Evolutionary conservation across 2,888 invertebrate genomes (phyloP).

Genomic region (Macrosiphum euphorbiae): DNA sequence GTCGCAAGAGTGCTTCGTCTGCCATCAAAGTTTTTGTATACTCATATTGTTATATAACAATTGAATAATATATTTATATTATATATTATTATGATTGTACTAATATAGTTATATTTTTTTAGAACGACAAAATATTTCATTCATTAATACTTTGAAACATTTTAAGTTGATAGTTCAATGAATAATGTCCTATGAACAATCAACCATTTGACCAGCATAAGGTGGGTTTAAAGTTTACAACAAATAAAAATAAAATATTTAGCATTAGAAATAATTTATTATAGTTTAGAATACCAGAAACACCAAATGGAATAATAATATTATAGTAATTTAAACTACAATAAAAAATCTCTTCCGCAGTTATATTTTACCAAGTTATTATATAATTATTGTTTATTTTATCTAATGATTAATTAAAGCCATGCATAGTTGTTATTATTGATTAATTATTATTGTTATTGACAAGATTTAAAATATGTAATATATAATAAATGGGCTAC

Average conservation of each 20-base stretch:
- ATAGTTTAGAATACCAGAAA: neutral
- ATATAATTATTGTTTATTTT: neutral
- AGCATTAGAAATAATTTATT: neutral
- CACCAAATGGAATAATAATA: neutral
- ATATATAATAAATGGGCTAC: too few species aligned
- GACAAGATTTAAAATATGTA: too few species aligned
- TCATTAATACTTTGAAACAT: neutral
- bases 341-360: neutral
- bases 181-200: neutral
- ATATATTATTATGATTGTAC: neutral
- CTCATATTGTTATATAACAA: neutral
- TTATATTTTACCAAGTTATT: neutral
- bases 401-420: neutral
- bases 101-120: neutral
- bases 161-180: neutral
- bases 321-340: neutral
- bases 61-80: neutral
- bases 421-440: neutral
- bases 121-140: neutral
- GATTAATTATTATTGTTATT: neutral
- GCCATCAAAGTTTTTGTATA: neutral
- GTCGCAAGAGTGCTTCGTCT: neutral
- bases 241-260: too few species aligned
- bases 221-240: neutral
- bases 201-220: neutral